phyloP scores from a whole-genome alignment of 2,797 vertebrate species.

The Rhodeus uyekii region DNA sequence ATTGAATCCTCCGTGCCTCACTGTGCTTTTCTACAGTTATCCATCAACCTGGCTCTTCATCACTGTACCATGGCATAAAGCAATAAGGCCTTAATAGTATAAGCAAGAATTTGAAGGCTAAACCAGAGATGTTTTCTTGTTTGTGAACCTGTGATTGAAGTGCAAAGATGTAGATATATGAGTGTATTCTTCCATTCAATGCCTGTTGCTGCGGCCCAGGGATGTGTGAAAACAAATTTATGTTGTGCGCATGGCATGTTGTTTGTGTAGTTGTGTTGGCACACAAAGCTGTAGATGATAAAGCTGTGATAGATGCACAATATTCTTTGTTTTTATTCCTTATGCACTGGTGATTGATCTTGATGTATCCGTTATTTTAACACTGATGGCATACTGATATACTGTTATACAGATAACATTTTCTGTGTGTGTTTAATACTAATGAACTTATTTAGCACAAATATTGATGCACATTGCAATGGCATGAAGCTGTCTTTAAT shows the following conservation, averaged over 20 bases:
- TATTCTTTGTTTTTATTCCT: not conserved
- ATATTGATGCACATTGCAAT: not conserved
- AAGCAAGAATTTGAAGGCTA: slow-evolving; percentile 22
- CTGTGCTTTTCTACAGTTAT: slow-evolving; percentile 31
- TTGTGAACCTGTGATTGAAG: slow-evolving; percentile 11
- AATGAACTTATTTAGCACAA: too few species aligned
- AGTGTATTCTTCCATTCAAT: not conserved
- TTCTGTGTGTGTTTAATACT: not conserved
- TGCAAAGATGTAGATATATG: not conserved
- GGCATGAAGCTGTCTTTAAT: slow-evolving; percentile 1
- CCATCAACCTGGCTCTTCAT: slow-evolving; percentile 22
- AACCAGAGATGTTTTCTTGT: slow-evolving; percentile 8
- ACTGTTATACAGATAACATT: not conserved
- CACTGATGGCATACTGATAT: not conserved
- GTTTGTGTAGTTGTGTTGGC: slow-evolving; percentile 10
- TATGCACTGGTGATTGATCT: not conserved
- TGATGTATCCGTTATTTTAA: not conserved
- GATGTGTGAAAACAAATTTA: slow-evolving; percentile 13
- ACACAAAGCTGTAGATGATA: slow-evolving; percentile 1
- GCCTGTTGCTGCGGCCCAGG: not conserved
- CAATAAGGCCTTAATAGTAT: slow-evolving; percentile 24
- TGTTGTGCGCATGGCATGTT: slow-evolving; percentile 6
- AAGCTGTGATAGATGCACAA: slow-evolving; percentile 32
- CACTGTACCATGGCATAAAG: not conserved
- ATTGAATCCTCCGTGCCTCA: slow-evolving; percentile 35